Conservation (phyloP, 2,888 invertebrate species). For the Agonopterix arenella region DNA sequence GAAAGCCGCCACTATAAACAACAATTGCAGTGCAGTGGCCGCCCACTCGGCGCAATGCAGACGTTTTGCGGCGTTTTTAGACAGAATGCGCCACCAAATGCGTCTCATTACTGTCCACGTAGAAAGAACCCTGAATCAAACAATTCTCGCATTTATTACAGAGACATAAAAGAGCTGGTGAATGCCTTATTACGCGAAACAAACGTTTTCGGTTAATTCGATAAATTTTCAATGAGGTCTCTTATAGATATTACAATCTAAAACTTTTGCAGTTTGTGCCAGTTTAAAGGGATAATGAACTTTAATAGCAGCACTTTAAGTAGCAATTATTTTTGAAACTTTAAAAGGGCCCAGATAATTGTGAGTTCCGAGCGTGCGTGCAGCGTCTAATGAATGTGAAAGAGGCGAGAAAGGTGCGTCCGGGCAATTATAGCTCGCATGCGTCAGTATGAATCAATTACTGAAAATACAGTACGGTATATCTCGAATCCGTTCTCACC, state of each 20-base stretch:
- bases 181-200: too few relatives aligned
- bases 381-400: background rate
- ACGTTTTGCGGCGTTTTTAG: slow-evolving; percentile 18
- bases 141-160: background rate
- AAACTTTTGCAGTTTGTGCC: background rate
- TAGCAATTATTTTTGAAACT: too few relatives aligned
- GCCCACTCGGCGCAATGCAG: slow-evolving; percentile 29
- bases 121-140: background rate
- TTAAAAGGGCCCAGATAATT: too few relatives aligned
- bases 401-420: background rate
- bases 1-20: slow-evolving; percentile 24
- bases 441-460: too few relatives aligned
- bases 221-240: too few relatives aligned
- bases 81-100: slow-evolving; percentile 8
- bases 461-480: too few relatives aligned
- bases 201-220: too few relatives aligned
- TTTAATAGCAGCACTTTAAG: too few relatives aligned
- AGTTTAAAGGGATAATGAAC: background rate
- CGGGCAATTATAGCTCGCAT: background rate
- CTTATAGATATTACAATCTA: background rate
- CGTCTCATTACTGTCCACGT: slow-evolving; percentile 1
- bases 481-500: too few relatives aligned
- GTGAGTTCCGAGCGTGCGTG: background rate
- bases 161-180: too few relatives aligned
- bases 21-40: slow-evolving; percentile 25